Evolutionary conservation across 2,888 invertebrate genomes (phyloP), one percentile per base, ranked within the genome.

Genomic region (Hemicrepidius hirtus): DNA sequence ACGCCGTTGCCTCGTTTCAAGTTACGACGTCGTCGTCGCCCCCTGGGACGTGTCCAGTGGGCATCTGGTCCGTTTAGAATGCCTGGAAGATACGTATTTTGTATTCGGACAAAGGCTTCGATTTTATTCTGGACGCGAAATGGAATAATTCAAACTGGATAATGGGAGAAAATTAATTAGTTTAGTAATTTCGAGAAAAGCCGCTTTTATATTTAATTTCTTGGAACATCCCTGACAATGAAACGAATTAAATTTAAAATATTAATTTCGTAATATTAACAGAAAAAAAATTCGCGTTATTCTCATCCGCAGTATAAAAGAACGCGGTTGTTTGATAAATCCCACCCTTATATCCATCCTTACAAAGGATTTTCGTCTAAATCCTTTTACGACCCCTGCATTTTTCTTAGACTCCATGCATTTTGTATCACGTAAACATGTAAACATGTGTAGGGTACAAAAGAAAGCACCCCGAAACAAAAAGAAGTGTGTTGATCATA

Each of bases 351-450:
- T 9, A 7, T 32, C 4, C 9, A 32, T 24, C 24, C 24, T 24
- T 32, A 53, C 21, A 53, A 13, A 53, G 28, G 53, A 53, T 28
- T 53, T 32, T 32, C 32, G 10, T 21, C 28, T 28, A 28, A 53
- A 53, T 53, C 53, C 53, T 53, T 53, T 53, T 24, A 28, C 53
- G 53, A 53, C 5, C 53, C 13, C 24, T n/a, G 32, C 21, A 53
- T 53, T 21, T 28, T 49, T 28, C 44, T 18, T 9, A 44, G 16
- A 16, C 44, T 3, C 21, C 53, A 28, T 53, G 53, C 53, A 53
- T 53, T 53, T 53, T 53, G 53, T 53, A 53, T 12, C 50, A 4
- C 50, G 50, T 53, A 53, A 53, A 53, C 53, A 53, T 53, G 53
- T 28, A 53, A 53, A 53, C 53, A 53, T 7, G 53, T 6, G 1